These are phyloP conservation scores for Neopipo cinnamomea DNA, from an alignment of 2,113 vertebrate genomes.

Conservation along the genomic window DNA sequence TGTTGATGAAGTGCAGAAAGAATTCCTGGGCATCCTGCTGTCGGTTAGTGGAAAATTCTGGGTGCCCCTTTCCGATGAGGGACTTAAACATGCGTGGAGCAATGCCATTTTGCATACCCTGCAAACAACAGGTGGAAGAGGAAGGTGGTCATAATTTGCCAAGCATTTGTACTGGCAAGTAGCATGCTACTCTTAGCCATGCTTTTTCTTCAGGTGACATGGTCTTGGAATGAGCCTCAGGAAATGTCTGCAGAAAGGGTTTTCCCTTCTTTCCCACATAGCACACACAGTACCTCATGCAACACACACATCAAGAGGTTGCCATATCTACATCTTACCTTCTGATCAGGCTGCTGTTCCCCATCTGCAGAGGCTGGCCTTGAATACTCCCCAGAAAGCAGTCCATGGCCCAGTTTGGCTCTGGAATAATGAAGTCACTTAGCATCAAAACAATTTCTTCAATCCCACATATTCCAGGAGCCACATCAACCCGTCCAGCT, in stretches of 20 bases:
- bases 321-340: conserved; percentile 62
- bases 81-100: conserved; percentile 97
- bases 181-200: background rate
- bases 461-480: background rate
- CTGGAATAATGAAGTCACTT: conserved; percentile 66
- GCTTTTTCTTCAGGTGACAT: background rate
- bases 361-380: conserved; percentile 84
- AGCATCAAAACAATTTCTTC: background rate
- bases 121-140: background rate
- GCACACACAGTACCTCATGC: background rate
- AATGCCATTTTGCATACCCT: conserved; percentile 94
- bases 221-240: background rate
- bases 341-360: conserved; percentile 85
- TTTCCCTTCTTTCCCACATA: background rate
- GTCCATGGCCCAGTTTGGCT: conserved; percentile 92
- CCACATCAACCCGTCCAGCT: background rate
- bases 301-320: background rate
- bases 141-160: background rate
- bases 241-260: background rate
- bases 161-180: background rate
- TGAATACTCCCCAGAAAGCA: conserved; percentile 95
- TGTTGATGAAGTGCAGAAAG: conserved; percentile 98
- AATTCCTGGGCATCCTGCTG: conserved; percentile 99
- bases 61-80: conserved; percentile 92
- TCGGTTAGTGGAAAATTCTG: conserved; percentile 96